Conservation (phyloP, 2,888 invertebrate species). For the Lysandra bellargus region DNA sequence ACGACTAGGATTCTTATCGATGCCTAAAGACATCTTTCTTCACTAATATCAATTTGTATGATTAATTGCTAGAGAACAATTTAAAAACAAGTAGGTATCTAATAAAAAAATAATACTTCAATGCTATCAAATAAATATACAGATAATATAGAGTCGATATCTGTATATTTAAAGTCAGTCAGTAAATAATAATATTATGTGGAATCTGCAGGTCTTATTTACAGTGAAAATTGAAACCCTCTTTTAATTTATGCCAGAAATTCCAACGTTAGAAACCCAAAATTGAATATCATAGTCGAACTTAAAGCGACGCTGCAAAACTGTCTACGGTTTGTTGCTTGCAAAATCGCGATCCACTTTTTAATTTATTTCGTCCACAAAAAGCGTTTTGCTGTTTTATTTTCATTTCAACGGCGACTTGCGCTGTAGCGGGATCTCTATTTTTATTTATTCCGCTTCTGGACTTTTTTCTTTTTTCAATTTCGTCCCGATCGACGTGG, state of each 20-base stretch:
- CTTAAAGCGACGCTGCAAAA: slow-evolving; percentile 39
- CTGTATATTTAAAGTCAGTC: neutral
- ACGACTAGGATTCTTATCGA: neutral
- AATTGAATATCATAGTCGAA: slow-evolving; percentile 41
- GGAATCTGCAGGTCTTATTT: neutral
- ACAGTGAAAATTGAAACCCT: neutral
- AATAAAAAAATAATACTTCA: neutral
- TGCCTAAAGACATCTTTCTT: neutral
- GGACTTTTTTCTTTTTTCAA: slow-evolving; percentile 70
- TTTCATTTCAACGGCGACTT: slow-evolving; percentile 80
- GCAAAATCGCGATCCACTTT: slow-evolving; percentile 77
- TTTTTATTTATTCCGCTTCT: slow-evolving; percentile 76
- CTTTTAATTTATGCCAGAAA: slow-evolving; percentile 12
- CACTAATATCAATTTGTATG: neutral
- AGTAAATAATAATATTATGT: neutral
- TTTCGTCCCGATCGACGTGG: slow-evolving; percentile 75
- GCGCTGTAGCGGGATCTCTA: slow-evolving; percentile 79
- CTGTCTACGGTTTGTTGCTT: slow-evolving; percentile 52
- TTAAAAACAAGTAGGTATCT: too few species aligned
- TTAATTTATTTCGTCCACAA: slow-evolving; percentile 80
- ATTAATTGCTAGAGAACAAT: neutral
- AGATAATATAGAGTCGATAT: too few species aligned
- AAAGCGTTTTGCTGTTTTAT: slow-evolving; percentile 76
- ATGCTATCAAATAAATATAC: neutral
- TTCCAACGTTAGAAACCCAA: slow-evolving; percentile 26